Percentiles rank a stretch among this genome's conserved stretches.
Evolutionary conservation across 2,888 invertebrate species (phyloP).

Genomic region (Chirona hameri): DNA sequence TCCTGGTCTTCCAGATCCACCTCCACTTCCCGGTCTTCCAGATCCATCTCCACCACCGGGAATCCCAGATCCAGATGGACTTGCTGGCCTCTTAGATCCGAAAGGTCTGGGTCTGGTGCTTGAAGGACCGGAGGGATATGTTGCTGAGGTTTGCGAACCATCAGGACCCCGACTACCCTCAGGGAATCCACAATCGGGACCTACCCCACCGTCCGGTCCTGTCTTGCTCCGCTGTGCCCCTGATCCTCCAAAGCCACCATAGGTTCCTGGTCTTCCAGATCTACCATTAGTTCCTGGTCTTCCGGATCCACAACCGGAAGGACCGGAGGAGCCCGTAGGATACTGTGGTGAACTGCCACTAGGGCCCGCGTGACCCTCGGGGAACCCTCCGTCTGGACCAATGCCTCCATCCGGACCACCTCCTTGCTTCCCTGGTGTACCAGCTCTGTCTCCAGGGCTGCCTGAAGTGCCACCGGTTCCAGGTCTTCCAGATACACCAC

Average conservation of each 20-base stretch:
- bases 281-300: not conserved
- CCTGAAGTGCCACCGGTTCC: not conserved
- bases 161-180: conserved; percentile 30
- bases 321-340: not conserved
- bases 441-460: no score
- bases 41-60: not conserved
- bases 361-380: not conserved
- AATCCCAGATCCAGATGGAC: not conserved
- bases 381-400: not conserved
- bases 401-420: not conserved
- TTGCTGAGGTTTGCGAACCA: not conserved
- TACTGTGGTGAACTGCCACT: not conserved
- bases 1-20: conserved; percentile 27
- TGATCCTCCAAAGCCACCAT: conserved; percentile 30
- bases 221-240: not conserved
- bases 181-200: conserved; percentile 32
- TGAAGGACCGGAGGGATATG: not conserved
- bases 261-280: not conserved
- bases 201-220: conserved; percentile 31
- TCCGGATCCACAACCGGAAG: not conserved
- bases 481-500: not conserved
- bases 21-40: not conserved
- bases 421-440: not conserved
- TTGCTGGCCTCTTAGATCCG: not conserved
- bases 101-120: not conserved